Conservation (phyloP, 2,797 vertebrate genomes). For the Natrix natrix region DNA sequence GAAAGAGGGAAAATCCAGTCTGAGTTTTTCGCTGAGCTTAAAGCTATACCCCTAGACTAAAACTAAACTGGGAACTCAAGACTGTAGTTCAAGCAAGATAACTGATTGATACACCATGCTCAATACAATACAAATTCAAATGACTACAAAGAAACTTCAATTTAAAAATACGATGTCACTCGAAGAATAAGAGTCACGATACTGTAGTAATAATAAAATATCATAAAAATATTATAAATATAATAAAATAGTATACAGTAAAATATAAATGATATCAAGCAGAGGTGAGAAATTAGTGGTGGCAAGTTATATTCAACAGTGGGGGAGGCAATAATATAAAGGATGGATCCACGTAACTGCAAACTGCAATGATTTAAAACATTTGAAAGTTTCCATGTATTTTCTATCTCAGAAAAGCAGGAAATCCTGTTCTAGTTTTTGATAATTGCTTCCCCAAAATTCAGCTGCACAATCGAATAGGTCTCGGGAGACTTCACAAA, state of each 20-base stretch:
- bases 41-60: neutral
- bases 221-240: neutral
- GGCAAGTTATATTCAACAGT: neutral
- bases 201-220: neutral
- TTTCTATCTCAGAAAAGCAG: neutral
- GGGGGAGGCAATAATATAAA: neutral
- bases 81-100: neutral
- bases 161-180: neutral
- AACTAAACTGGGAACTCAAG: neutral
- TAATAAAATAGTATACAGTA: neutral
- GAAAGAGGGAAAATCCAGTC: neutral
- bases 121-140: neutral
- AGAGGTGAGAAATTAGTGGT: neutral
- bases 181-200: neutral
- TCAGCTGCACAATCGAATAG: neutral
- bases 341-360: neutral
- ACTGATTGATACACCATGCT: neutral
- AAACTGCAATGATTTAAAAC: neutral
- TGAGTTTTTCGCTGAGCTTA: neutral
- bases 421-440: neutral
- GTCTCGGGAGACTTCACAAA: neutral
- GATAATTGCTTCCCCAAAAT: neutral
- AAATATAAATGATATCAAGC: neutral
- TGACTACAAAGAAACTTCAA: neutral
- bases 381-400: neutral